These are phyloP conservation scores for Trachelus iudaicus DNA, from an alignment of 2,888 invertebrate genomes.

Conservation along the genomic window DNA sequence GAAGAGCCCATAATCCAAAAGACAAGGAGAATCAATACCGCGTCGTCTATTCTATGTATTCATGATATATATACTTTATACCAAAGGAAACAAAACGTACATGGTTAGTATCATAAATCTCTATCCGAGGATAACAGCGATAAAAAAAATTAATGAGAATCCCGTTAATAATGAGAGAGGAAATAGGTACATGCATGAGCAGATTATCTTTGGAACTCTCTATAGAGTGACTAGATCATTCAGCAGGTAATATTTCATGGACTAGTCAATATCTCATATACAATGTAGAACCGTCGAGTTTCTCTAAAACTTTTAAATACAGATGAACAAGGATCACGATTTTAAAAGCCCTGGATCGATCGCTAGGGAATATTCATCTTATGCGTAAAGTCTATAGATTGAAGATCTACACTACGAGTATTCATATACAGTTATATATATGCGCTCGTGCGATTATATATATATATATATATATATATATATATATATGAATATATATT, in stretches of 20 bases:
- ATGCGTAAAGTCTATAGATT: background rate
- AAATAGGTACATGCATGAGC: background rate
- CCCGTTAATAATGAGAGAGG: background rate
- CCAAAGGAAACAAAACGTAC: background rate
- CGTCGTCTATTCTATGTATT: background rate
- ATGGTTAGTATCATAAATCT: background rate
- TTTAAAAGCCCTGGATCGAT: background rate
- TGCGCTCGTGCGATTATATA: no score
- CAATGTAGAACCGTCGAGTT: background rate
- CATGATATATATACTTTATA: background rate
- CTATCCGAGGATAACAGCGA: background rate
- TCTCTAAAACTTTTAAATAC: background rate
- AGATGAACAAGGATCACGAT: background rate
- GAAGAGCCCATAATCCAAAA: background rate
- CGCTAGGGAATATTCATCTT: background rate
- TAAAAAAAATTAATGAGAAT: background rate
- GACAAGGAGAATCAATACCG: background rate
- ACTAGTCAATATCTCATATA: background rate
- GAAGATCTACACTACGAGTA: background rate
- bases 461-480: no score
- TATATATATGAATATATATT: no score
- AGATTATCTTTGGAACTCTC: background rate
- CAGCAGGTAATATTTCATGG: background rate
- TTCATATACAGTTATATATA: background rate
- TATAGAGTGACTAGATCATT: background rate